These are phyloP conservation scores for Mechanitis mazaeus DNA, from an alignment of 2,888 invertebrate species.

Conservation along the genomic window DNA sequence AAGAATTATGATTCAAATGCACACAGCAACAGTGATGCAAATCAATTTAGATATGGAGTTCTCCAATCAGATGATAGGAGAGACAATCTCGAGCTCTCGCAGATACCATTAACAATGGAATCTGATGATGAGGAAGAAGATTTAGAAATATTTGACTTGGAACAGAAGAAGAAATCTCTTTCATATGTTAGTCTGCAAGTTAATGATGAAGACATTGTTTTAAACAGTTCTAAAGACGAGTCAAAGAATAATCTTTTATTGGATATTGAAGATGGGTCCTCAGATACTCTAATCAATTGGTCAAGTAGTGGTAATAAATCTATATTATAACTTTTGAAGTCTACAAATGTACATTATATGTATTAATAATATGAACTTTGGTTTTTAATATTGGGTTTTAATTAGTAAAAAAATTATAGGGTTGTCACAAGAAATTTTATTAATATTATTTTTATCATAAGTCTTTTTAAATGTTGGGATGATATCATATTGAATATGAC, in stretches of 20 bases:
- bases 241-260: constrained; percentile 56
- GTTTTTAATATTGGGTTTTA: no score
- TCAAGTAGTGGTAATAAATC: constrained; percentile 59
- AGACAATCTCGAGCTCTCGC: constrained; percentile 63
- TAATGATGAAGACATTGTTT: constrained; percentile 60
- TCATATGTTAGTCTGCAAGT: constrained; percentile 66
- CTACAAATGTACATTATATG: constrained; percentile 6
- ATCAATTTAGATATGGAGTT: constrained; percentile 72
- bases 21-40: constrained; percentile 55
- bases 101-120: constrained; percentile 68
- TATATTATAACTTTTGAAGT: constrained; percentile 51
- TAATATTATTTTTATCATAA: no score
- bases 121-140: constrained; percentile 73
- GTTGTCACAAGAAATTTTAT: no score
- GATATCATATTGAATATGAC: no score
- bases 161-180: constrained; percentile 64
- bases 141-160: constrained; percentile 69
- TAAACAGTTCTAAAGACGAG: constrained; percentile 40
- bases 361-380: no score
- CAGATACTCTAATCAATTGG: constrained; percentile 65
- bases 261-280: constrained; percentile 61
- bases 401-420: no score
- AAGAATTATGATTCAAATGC: constrained; percentile 49
- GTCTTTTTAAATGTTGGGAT: no score
- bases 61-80: constrained; percentile 65